Percentiles rank a stretch among this genome's conserved stretches.
These are phyloP conservation scores for Orthosia cruda DNA, from an alignment of 2,888 invertebrate species.

Conservation along the genomic window DNA sequence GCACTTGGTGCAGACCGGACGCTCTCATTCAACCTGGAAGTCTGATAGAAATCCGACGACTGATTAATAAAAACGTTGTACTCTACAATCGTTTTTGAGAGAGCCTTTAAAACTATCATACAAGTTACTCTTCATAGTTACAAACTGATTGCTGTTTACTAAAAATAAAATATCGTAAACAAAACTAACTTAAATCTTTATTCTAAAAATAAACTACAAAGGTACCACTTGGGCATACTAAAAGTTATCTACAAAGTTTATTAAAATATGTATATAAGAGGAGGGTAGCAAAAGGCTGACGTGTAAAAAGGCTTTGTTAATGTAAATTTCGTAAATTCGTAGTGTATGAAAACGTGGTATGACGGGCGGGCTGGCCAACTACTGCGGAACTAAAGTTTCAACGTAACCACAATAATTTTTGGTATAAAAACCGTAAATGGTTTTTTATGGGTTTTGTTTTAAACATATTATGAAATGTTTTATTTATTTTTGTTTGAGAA, in stretches of 20 bases:
- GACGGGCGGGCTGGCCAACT: constrained; percentile 9
- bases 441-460: constrained; percentile 47
- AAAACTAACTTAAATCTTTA: neutral
- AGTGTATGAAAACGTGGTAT: constrained; percentile 20
- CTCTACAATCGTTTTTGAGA: neutral
- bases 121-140: neutral
- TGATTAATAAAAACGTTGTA: too few relatives aligned
- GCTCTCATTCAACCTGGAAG: too few relatives aligned
- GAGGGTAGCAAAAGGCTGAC: constrained; percentile 40
- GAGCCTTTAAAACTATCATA: neutral
- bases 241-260: constrained; percentile 52
- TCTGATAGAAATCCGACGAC: too few relatives aligned
- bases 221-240: constrained; percentile 21
- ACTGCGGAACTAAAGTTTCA: constrained; percentile 46
- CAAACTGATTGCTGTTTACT: neutral
- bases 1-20: too few relatives aligned
- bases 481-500: too few relatives aligned
- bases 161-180: constrained; percentile 15
- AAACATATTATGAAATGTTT: neutral
- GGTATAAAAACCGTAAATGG: constrained; percentile 16
- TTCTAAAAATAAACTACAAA: constrained; percentile 23
- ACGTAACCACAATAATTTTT: constrained; percentile 46
- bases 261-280: constrained; percentile 42
- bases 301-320: constrained; percentile 52
- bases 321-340: constrained; percentile 44